These are phyloP conservation scores for Cinclus mexicanus DNA, from an alignment of 2,113 vertebrate genomes.

Conservation along the genomic window DNA sequence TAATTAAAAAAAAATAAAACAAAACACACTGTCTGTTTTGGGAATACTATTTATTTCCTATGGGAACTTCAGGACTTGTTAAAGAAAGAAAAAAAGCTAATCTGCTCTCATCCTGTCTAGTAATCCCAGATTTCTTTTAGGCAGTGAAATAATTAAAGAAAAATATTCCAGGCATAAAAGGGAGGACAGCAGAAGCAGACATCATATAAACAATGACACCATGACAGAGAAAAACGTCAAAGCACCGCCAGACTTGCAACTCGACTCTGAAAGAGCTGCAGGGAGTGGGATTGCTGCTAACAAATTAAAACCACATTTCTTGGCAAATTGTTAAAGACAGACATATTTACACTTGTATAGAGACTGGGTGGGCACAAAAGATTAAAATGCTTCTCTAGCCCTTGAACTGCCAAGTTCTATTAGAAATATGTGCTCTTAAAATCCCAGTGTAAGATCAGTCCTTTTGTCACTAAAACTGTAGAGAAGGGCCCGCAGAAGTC, in stretches of 20 bases:
- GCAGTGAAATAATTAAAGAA: conserved; percentile 69
- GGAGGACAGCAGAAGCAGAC: conserved; percentile 64
- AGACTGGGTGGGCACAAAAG: conserved; percentile 78
- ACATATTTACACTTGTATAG: conserved; percentile 79
- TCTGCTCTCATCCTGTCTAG: conserved; percentile 68
- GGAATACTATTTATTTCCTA: conserved; percentile 70
- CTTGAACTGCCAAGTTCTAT: conserved; percentile 77
- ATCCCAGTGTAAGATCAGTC: conserved; percentile 50
- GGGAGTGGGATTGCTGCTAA: conserved; percentile 54
- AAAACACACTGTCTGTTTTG: conserved; percentile 46
- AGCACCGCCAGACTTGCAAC: conserved; percentile 57
- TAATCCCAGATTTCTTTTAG: conserved; percentile 69
- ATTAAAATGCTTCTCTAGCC: conserved; percentile 70
- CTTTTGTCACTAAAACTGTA: conserved; percentile 29
- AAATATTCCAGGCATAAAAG: conserved; percentile 69
- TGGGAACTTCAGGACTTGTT: conserved; percentile 71
- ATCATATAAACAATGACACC: conserved; percentile 62
- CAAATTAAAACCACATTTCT: conserved; percentile 82
- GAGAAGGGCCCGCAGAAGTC: background rate
- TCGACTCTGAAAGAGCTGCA: conserved; percentile 41
- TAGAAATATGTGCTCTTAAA: conserved; percentile 62
- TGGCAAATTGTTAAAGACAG: conserved; percentile 74
- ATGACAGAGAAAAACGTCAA: conserved; percentile 63
- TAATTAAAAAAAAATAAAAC: conserved; percentile 64
- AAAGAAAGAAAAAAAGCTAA: conserved; percentile 64